These are phyloP conservation scores for Caenorhabditis wallacei DNA, from an alignment of 2,888 invertebrate species.

Conservation along the genomic window DNA sequence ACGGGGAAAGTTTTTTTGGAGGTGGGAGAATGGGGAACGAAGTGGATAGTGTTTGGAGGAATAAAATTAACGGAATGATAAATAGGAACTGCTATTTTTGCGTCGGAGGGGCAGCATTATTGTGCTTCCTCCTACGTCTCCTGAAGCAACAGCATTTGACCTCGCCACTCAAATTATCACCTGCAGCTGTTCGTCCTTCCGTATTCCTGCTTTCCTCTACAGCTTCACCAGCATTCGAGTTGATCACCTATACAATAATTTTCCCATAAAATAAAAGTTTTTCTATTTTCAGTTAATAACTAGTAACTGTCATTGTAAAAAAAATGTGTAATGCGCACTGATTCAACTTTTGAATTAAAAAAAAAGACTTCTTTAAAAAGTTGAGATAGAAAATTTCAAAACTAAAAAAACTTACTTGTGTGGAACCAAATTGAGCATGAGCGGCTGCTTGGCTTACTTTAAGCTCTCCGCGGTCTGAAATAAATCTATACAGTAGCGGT, in stretches of 20 bases:
- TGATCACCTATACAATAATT: slow-evolving; percentile 77
- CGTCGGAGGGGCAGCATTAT: slow-evolving; percentile 43
- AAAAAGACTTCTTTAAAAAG: too few species aligned
- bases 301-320: too few species aligned
- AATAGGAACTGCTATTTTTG: slow-evolving; percentile 62
- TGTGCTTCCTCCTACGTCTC: slow-evolving; percentile 80
- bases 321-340: too few species aligned
- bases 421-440: slow-evolving; percentile 80
- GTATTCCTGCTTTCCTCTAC: slow-evolving; percentile 74
- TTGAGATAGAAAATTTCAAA: neutral
- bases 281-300: too few species aligned
- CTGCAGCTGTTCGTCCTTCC: slow-evolving; percentile 64
- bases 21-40: slow-evolving; percentile 28
- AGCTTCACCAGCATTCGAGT: slow-evolving; percentile 82
- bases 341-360: too few species aligned
- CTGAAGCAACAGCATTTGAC: slow-evolving; percentile 83
- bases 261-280: too few species aligned
- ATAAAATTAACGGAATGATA: neutral
- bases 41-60: slow-evolving; percentile 13
- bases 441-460: slow-evolving; percentile 62
- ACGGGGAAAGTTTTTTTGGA: slow-evolving; percentile 50
- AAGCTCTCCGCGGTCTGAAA: slow-evolving; percentile 70
- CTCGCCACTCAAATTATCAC: slow-evolving; percentile 76
- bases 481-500: too few species aligned
- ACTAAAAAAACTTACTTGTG: slow-evolving; percentile 74